These are phyloP conservation scores for Amphimedon queenslandica DNA, from an alignment of 37 sponge, comb jelly and placozoan species.

Conservation along the genomic window DNA sequence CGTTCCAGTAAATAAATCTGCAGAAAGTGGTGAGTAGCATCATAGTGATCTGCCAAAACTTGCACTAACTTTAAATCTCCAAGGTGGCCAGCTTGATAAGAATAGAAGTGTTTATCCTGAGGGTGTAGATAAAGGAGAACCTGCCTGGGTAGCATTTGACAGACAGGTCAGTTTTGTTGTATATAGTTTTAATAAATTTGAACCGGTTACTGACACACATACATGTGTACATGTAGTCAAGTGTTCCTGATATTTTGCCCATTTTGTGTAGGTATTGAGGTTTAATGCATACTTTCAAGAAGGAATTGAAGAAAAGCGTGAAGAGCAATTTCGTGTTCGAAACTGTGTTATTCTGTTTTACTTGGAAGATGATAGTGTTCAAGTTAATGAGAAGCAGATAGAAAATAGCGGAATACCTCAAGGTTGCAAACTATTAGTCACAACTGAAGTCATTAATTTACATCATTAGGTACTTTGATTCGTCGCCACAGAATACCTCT, in stretches of 20 bases:
- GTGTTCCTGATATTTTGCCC: not conserved
- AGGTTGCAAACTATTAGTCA: slow-evolving; percentile 36
- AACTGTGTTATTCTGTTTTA: slow-evolving; percentile 84
- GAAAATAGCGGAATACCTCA: slow-evolving; percentile 98
- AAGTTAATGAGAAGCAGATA: slow-evolving; percentile 76
- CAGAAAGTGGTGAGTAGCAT: slow-evolving; percentile 77
- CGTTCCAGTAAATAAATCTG: slow-evolving; percentile 70
- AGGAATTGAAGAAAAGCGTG: slow-evolving; percentile 86
- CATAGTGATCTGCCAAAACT: no score
- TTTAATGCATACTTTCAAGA: slow-evolving; percentile 97
- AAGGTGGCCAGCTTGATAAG: slow-evolving; percentile 58
- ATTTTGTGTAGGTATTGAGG: slow-evolving; percentile 67
- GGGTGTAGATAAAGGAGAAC: slow-evolving; percentile 73
- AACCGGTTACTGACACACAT: no score
- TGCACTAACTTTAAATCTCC: no score
- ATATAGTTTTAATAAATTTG: not conserved
- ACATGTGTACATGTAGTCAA: not conserved
- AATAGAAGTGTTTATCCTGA: slow-evolving; percentile 77
- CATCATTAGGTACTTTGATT: slow-evolving; percentile 75
- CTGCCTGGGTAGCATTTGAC: slow-evolving; percentile 99
- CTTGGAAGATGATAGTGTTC: slow-evolving; percentile 97
- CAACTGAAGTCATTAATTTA: not conserved
- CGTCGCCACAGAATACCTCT: slow-evolving; percentile 89
- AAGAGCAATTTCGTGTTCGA: slow-evolving; percentile 87
- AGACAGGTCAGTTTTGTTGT: slow-evolving; percentile 56